Base-by-base conservation (phyloP, 1,140 invertebrate species). In the Zaprionus capensis region DNA sequence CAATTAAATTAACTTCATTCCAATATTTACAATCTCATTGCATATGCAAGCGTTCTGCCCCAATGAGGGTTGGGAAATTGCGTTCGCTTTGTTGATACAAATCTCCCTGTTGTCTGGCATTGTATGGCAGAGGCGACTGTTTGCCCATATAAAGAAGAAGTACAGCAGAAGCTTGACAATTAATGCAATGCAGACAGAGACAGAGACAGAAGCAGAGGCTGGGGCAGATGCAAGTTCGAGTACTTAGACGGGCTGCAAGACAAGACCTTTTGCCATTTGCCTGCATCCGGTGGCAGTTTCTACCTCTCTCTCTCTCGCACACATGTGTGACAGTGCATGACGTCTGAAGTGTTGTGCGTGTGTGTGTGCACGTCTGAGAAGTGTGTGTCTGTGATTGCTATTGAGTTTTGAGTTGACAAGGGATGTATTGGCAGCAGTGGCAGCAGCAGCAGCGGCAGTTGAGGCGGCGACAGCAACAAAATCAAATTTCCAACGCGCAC, bases 401-500 rank as follows among this genome's bases (percentile, higher is more conserved):
- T 77, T 77, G 75, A 77, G 75, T 68, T 78, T 71, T 71, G 76
- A 82, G 76, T 67, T 82, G 76, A 76, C 79, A 76, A 66, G 53
- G 79, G 68, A 76, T 73, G 75, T 71, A 75, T 68, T 74, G 66
- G 67, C 49, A 28, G 74, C 61, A 61, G 72, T 36, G 57, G 55
- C 46, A 22, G 38, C 53, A 49, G n/a, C 41, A 38, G 20, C 62
- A 66, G 69, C 63, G 15, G 77, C 61, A 67, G 28, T 34, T 34
- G 31, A 34, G 31, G 31, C 31, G 51, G 55, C 56, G 38, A 69
- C 65, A 83, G 68, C 72, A 59, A 61, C 65, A 67, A 85, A 85
- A 85, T 85, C 82, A 85, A 85, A 85, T 85, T 85, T 85, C 79
- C 82, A 85, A 66, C 82, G 82, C 82, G 82, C 82, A 86, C 82